These are phyloP conservation scores for Paracanthobrama guichenoti DNA, from an alignment of 2,113 vertebrate genomes.

Conservation along the genomic window DNA sequence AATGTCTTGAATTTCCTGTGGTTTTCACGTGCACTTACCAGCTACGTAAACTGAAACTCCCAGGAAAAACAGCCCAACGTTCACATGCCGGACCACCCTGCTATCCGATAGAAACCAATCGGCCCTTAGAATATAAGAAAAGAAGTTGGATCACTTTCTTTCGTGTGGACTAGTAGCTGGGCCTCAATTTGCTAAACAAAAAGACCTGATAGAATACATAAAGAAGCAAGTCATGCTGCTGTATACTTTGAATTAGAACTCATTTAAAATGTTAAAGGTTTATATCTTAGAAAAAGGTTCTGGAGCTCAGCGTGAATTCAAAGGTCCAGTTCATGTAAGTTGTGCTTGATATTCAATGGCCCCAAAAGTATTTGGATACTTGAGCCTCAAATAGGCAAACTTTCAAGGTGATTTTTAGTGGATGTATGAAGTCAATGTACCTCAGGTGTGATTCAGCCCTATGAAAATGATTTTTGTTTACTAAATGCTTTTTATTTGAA, in stretches of 20 bases:
- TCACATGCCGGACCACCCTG: slow-evolving; percentile 79
- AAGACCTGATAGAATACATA: not conserved
- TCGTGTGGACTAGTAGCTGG: not conserved
- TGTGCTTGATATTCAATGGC: not conserved
- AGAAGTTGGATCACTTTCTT: not conserved
- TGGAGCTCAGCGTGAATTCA: not conserved
- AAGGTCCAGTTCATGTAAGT: not conserved
- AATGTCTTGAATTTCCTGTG: not conserved
- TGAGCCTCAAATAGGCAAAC: not conserved
- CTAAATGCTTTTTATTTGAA: not conserved
- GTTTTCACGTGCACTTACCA: slow-evolving; percentile 72
- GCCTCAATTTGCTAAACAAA: slow-evolving; percentile 13
- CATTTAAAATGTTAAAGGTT: not conserved
- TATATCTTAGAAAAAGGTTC: not conserved
- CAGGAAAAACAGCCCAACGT: slow-evolving; percentile 87
- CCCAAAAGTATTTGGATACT: not conserved
- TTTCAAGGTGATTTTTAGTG: not conserved
- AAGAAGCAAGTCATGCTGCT: not conserved
- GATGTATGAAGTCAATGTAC: not conserved
- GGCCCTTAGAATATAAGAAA: slow-evolving; percentile 73
- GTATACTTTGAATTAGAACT: not conserved
- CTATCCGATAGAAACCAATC: slow-evolving; percentile 88
- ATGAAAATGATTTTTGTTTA: not conserved
- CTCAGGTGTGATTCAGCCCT: not conserved
- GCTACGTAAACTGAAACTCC: slow-evolving; percentile 84